Evolutionary conservation across 2,113 vertebrate genomes (phyloP), one percentile per base, ranked within the genome.

Genomic region (Trichechus manatus): DNA sequence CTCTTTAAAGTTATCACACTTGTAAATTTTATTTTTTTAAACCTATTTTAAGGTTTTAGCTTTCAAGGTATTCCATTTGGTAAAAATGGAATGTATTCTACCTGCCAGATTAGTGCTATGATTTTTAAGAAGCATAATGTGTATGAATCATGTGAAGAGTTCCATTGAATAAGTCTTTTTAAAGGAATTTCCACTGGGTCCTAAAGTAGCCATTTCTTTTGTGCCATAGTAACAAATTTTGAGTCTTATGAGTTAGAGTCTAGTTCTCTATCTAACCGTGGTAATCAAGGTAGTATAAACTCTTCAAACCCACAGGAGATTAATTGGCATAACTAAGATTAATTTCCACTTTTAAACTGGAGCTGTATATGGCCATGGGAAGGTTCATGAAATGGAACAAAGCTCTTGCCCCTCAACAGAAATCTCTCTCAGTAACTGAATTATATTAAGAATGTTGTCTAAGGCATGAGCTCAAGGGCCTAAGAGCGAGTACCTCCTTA

Each of bases 31-130:
- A 3, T 83, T 94, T 80, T 17, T 56, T 81, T 23, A 85, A 95
- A 44, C 47, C 20, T 29, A 88, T n/a, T 81, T 94, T 53, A 79
- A 94, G n/a, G 66, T 47, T 25, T 89, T 93, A n/a, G 59, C 94
- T 39, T 33, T 91, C 79, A 97, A 90, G 2, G 33, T 63, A n/a
- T 83, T 75, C 8, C 83, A 66, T 25, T 22, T 91, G 47, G 44
- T 96, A 64, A 29, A 74, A 78, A 20, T 78, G 31, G 13, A 88
- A 50, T 94, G 13, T 79, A 61, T 56, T 88, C 4, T 83, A 77
- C 78, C 47, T 88, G 91, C 42, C 36, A 79, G 17, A 36, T 36
- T 50, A 64, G 9, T 87, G 59, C 29, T 88, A 8, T 85, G 66
- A 91, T 19, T 66, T 95, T 89, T 78, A 93, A 75, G 14, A 85